Conservation (phyloP, 1,140 invertebrate genomes). For the Drosophila malerkotliana region DNA sequence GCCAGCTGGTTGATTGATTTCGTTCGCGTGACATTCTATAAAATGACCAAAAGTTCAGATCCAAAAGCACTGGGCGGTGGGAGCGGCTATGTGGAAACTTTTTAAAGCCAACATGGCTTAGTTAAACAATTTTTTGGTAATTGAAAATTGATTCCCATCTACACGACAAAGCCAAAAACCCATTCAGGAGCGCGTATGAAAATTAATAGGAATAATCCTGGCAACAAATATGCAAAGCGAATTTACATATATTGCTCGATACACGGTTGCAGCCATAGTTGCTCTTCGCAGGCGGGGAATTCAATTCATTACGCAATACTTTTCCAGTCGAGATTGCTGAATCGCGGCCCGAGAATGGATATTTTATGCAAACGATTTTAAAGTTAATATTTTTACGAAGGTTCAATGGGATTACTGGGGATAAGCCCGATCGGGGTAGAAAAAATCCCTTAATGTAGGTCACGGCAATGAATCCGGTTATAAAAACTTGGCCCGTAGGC, state of each 20-base stretch:
- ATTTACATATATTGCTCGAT: conserved; percentile 27
- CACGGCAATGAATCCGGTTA: conserved; percentile 2
- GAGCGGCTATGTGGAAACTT: conserved; percentile 35
- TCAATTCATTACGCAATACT: conserved; percentile 51
- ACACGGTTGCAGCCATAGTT: too few species aligned
- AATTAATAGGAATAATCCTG: conserved; percentile 66
- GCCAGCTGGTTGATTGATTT: conserved; percentile 69
- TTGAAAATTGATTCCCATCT: conserved; percentile 71
- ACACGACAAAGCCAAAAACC: conserved; percentile 35
- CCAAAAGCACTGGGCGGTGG: too few species aligned
- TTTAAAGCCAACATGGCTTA: conserved; percentile 61
- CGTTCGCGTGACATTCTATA: conserved; percentile 62
- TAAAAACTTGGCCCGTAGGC: not conserved
- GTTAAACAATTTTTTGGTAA: conserved; percentile 60
- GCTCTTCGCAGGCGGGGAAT: conserved; percentile 17
- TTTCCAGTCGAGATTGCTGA: conserved; percentile 32
- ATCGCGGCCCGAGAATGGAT: conserved; percentile 34
- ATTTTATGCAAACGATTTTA: conserved; percentile 57
- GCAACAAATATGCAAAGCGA: conserved; percentile 47
- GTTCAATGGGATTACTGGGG: conserved; percentile 43
- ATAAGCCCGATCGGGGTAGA: conserved; percentile 28
- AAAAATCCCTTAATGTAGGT: conserved; percentile 18
- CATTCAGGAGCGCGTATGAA: conserved; percentile 37
- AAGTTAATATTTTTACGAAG: conserved; percentile 53
- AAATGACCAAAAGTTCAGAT: conserved; percentile 46